phyloP scores from a whole-genome alignment of 1,140 invertebrate species.

The Leguminivora glycinivorella region DNA sequence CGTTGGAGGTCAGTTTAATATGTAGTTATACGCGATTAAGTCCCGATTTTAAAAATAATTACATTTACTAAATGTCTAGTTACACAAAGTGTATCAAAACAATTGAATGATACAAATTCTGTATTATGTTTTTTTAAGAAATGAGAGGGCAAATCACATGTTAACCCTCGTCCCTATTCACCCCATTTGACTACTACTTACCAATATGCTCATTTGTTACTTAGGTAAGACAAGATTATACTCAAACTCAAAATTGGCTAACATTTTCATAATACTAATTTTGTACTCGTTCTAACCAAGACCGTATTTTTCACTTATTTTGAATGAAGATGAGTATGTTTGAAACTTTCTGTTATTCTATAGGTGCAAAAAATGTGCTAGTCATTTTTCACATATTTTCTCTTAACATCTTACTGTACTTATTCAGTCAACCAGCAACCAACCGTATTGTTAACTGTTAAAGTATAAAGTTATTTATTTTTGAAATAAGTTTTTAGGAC shows the following conservation, averaged over 20 bases:
- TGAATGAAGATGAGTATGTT: neutral
- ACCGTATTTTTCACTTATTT: neutral
- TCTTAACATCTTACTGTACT: neutral
- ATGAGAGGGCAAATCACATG: no score
- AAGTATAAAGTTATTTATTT: neutral
- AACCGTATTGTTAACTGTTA: neutral
- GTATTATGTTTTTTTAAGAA: no score
- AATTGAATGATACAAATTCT: no score
- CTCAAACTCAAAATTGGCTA: neutral
- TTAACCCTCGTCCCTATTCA: no score
- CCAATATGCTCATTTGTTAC: neutral
- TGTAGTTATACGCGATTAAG: no score
- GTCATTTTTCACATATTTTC: neutral
- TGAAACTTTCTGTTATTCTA: neutral
- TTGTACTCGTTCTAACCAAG: no score
- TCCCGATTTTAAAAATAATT: no score
- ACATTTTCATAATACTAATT: no score
- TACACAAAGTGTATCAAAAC: no score
- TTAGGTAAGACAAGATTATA: neutral
- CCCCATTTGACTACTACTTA: no score
- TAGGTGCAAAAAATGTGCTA: neutral
- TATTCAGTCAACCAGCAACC: neutral
- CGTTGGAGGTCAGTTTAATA: no score
- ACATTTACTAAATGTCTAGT: no score
- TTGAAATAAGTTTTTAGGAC: neutral